Percentiles rank a stretch among this genome's conserved stretches.
Conservation (phyloP, 2,888 invertebrate genomes). For the Ceramica pisi region DNA sequence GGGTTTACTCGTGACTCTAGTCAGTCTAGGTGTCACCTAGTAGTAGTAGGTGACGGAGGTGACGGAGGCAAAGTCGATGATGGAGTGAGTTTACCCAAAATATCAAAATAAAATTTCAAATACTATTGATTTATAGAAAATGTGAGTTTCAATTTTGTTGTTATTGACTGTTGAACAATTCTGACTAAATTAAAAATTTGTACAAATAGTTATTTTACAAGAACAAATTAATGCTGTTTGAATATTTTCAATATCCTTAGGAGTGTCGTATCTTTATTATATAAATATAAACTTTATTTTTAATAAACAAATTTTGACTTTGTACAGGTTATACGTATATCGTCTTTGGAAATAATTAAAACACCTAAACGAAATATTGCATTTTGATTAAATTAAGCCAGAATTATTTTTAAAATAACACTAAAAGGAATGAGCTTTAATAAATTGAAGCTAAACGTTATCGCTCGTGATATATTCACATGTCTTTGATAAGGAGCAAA, state of each 20-base stretch:
- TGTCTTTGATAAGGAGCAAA: slow-evolving; percentile 34
- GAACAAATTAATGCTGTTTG: not conserved
- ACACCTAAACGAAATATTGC: slow-evolving; percentile 44
- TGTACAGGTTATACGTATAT: slow-evolving; percentile 67
- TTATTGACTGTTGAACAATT: not conserved
- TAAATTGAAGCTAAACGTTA: slow-evolving; percentile 17
- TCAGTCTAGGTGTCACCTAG: no score
- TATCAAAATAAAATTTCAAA: no score
- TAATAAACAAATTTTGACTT: slow-evolving; percentile 50
- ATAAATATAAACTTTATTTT: slow-evolving; percentile 35
- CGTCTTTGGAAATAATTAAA: slow-evolving; percentile 48
- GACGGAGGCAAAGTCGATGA: no score
- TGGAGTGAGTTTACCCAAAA: no score
- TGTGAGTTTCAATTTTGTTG: slow-evolving; percentile 18
- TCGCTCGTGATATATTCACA: slow-evolving; percentile 4
- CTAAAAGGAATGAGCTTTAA: slow-evolving; percentile 22
- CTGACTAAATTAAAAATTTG: not conserved
- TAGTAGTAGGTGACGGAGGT: no score
- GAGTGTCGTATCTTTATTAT: slow-evolving; percentile 36
- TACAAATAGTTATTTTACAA: not conserved
- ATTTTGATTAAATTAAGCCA: slow-evolving; percentile 15
- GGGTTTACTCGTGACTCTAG: no score
- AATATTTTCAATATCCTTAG: not conserved
- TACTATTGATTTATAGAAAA: not conserved
- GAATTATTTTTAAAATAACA: not conserved